Conservation (phyloP, 2,888 invertebrate species). For the Cheilosia pagana region DNA sequence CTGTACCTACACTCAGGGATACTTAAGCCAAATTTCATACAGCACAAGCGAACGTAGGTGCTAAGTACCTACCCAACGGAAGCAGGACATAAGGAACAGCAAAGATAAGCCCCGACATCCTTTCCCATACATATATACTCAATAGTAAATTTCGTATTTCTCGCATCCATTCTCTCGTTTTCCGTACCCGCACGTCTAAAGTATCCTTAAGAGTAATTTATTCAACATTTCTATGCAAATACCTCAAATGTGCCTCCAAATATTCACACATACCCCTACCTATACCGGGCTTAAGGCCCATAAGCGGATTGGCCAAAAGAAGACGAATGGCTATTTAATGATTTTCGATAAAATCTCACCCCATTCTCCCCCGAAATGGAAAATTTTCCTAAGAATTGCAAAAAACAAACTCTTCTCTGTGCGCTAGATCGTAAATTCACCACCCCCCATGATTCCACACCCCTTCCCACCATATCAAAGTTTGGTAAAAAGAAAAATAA, state of each 20-base stretch:
- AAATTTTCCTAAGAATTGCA: constrained; percentile 53
- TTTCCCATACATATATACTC: constrained; percentile 39
- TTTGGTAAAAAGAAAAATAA: constrained; percentile 43
- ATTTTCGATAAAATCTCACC: constrained; percentile 75
- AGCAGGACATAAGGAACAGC: constrained; percentile 13
- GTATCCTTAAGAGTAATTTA: constrained; percentile 73
- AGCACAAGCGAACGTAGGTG: too few species aligned
- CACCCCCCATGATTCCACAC: constrained; percentile 33
- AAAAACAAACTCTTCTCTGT: constrained; percentile 45
- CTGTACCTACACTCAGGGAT: too few species aligned
- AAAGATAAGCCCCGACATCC: constrained; percentile 48
- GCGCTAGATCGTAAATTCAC: constrained; percentile 58
- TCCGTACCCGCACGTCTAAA: constrained; percentile 48
- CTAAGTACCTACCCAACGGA: neutral
- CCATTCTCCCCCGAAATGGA: constrained; percentile 61
- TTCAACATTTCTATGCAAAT: constrained; percentile 73
- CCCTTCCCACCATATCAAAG: constrained; percentile 52
- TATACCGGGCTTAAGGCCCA: constrained; percentile 41
- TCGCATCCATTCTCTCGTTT: constrained; percentile 52
- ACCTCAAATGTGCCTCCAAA: constrained; percentile 67
- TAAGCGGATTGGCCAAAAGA: constrained; percentile 74
- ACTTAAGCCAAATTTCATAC: too few species aligned
- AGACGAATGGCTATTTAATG: constrained; percentile 74
- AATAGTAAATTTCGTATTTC: constrained; percentile 48
- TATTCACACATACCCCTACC: constrained; percentile 31